phyloP scores from a whole-genome alignment of 1,140 invertebrate genomes.

The Nasonia vitripennis region DNA sequence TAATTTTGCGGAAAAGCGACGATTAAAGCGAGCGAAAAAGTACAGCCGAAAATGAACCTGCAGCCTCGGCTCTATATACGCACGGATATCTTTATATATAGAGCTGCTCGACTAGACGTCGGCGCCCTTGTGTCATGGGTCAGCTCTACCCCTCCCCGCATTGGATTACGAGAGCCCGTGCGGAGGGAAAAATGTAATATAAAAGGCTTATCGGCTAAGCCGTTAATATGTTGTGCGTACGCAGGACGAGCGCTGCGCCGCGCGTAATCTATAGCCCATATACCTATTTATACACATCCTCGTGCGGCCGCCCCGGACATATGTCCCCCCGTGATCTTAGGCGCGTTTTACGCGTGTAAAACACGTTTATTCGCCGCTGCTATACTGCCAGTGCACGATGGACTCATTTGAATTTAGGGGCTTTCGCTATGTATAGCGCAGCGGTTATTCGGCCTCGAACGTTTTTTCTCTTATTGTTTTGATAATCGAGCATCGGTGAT shows the following conservation, averaged over 20 bases:
- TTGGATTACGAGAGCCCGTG: slow-evolving; percentile 74
- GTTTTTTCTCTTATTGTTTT: no score
- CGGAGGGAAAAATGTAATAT: slow-evolving; percentile 76
- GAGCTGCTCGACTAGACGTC: neutral
- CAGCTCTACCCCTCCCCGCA: slow-evolving; percentile 57
- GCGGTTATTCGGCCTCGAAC: no score
- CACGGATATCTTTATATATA: neutral
- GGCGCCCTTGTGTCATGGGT: slow-evolving; percentile 39
- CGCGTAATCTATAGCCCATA: slow-evolving; percentile 31
- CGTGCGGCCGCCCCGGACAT: slow-evolving; percentile 20
- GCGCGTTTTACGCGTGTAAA: slow-evolving; percentile 43
- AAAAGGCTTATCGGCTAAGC: slow-evolving; percentile 76
- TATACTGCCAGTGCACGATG: neutral
- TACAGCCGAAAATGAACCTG: no score
- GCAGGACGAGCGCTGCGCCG: slow-evolving; percentile 21
- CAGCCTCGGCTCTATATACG: no score
- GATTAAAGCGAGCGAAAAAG: no score
- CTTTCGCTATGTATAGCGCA: no score
- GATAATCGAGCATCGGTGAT: no score
- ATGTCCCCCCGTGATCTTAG: slow-evolving; percentile 39
- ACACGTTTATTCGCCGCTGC: neutral
- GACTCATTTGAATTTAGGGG: slow-evolving; percentile 6
- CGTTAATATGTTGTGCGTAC: slow-evolving; percentile 74
- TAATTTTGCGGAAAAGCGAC: no score
- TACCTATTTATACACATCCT: slow-evolving; percentile 38